phyloP scores from a whole-genome alignment of 2,113 vertebrate genomes.

The Aythya baeri region DNA sequence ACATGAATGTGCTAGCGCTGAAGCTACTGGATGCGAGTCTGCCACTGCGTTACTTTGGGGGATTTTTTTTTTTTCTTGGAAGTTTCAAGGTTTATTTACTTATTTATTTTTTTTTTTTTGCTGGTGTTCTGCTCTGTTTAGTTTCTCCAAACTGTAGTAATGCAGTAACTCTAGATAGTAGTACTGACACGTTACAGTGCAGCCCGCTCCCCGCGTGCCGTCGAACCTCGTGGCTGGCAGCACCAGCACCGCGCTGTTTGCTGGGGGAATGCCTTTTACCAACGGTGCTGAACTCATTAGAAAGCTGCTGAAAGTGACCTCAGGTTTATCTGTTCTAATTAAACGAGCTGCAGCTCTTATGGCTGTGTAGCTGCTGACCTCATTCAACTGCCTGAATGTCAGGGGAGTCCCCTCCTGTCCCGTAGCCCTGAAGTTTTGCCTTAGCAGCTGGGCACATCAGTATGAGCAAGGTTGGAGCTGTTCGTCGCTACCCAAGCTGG shows the following conservation, averaged over 20 bases:
- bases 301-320: constrained; percentile 1
- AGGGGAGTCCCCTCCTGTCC: neutral
- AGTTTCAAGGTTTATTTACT: neutral
- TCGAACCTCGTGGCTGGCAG: neutral
- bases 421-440: neutral
- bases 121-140: neutral
- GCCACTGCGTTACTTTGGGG: neutral
- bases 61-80: neutral
- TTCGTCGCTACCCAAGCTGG: neutral
- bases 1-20: neutral
- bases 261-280: neutral
- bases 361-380: neutral
- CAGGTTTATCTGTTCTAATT: neutral
- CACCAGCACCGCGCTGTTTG: neutral
- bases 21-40: neutral
- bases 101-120: neutral
- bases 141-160: neutral
- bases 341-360: too few relatives aligned
- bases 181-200: neutral
- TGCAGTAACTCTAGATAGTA: neutral
- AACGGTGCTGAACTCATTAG: neutral
- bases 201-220: neutral
- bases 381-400: neutral
- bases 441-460: neutral
- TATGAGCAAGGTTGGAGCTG: neutral